phyloP scores from a whole-genome alignment of 2,888 invertebrate species.

The Kuschelorhynchus macadamiae region DNA sequence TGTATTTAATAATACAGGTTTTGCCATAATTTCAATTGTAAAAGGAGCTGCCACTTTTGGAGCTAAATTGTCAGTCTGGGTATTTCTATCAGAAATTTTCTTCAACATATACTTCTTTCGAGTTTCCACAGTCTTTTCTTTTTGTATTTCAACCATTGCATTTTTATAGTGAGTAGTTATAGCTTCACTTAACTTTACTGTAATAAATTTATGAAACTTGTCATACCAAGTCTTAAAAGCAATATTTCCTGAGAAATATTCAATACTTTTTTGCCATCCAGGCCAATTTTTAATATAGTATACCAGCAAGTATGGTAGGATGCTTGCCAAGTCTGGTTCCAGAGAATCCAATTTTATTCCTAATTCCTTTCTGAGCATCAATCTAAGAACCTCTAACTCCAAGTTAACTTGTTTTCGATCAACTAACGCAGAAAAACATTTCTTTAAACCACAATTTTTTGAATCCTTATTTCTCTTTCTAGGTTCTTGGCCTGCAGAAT shows the following conservation, averaged over 20 bases:
- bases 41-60: constrained; percentile 53
- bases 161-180: constrained; percentile 51
- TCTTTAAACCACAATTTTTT: constrained; percentile 50
- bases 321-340: constrained; percentile 42
- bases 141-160: constrained; percentile 32
- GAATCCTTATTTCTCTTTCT: constrained; percentile 32
- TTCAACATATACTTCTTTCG: constrained; percentile 18
- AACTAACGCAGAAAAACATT: constrained; percentile 56
- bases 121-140: constrained; percentile 17
- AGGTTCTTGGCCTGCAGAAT: background rate
- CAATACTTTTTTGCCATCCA: constrained; percentile 56
- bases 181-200: constrained; percentile 50
- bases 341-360: constrained; percentile 49
- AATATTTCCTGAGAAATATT: constrained; percentile 56
- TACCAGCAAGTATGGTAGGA: constrained; percentile 54
- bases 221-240: constrained; percentile 55
- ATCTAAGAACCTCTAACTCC: constrained; percentile 52
- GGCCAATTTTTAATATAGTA: constrained; percentile 57
- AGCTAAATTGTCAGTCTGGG: constrained; percentile 52
- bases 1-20: constrained; percentile 49
- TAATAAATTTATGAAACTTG: constrained; percentile 55
- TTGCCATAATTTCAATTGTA: constrained; percentile 50
- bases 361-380: constrained; percentile 55
- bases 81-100: constrained; percentile 38
- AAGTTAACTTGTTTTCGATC: constrained; percentile 57